Conservation (phyloP, 1,140 invertebrate species). For the Amphibalanus amphitrite region DNA sequence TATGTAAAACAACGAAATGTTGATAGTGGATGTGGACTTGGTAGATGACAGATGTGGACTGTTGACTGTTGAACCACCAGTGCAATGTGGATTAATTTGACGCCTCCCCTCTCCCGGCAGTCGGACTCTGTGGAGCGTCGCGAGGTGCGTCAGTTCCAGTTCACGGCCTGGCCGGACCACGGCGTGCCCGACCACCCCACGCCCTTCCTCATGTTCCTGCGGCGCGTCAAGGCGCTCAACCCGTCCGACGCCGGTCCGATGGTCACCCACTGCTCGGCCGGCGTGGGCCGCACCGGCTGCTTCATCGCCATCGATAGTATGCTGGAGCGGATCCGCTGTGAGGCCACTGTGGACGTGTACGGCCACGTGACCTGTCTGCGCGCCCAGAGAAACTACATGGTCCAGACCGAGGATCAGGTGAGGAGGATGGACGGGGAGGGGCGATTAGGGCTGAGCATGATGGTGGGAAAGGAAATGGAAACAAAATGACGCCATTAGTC, state of each 20-base stretch:
- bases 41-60: too few relatives aligned
- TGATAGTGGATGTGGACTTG: too few relatives aligned
- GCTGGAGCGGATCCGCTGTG: slow-evolving; percentile 81
- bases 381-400: slow-evolving; percentile 93
- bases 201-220: slow-evolving; percentile 91
- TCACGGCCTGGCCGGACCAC: slow-evolving; percentile 99
- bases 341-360: slow-evolving; percentile 96
- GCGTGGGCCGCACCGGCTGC: slow-evolving; percentile 9
- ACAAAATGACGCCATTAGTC: too few relatives aligned
- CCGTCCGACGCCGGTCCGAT: slow-evolving; percentile 77
- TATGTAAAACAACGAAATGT: too few relatives aligned
- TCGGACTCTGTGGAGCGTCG: slow-evolving; percentile 46
- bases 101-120: too few relatives aligned
- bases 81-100: too few relatives aligned
- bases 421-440: too few relatives aligned
- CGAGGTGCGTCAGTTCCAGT: slow-evolving; percentile 96
- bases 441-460: too few relatives aligned
- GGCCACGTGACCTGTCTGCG: slow-evolving; percentile 94
- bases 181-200: slow-evolving; percentile 97
- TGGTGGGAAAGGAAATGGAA: too few relatives aligned
- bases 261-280: slow-evolving; percentile 70
- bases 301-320: slow-evolving; percentile 97
- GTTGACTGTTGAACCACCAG: too few relatives aligned
- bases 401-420: slow-evolving; percentile 24
- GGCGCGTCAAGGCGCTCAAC: slow-evolving; percentile 76